Base-by-base conservation (phyloP, 2,113 vertebrate species). In the Nesoenas mayeri region DNA sequence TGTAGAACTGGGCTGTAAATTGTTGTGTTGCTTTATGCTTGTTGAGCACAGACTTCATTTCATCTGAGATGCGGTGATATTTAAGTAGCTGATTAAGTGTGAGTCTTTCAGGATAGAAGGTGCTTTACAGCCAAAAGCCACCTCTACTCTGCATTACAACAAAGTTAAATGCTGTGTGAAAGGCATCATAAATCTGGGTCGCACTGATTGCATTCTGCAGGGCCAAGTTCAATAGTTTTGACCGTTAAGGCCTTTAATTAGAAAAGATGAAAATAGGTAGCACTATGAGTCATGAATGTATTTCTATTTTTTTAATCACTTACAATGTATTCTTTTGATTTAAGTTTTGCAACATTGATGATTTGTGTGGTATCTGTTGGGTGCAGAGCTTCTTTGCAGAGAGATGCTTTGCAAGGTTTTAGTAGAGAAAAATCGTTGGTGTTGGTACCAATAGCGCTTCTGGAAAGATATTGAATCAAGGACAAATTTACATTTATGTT, bases 251-350 rank as follows among this genome's bases (percentile, higher is more conserved):
- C 13, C 36, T 11, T 73, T 73, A 50, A 80, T 70, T 82, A 34
- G 64, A 19, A 72, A 69, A 83, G 2, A 22, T 32, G 56, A 78
- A 29, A 26, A 2, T 7, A 7, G 25, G 3, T 19, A 40, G n/a
- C n/a, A 25, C 28, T 14, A 3, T 0, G 19, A 32, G 28, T 13
- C 10, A 3, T 2, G 4, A 17, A 3, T 44, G 15, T 21, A 9
- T 44, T 22, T 40, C 14, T 48, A 6, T 5, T 78, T 44, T 40
- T 18, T 51, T 40, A 16, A 19, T 34, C 25, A 2, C 8, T 72
- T 36, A 10, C 19, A 8, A 6, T 3, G 11, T 21, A 3, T 54
- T 48, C 2, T 24, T 72, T 44, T 6, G 17, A 24, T 28, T 9
- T n/a, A 22, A 48, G 36, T 28, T 83, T 5, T 6, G 18, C 38